Percentiles rank a stretch among this genome's conserved stretches.
phyloP scores from a whole-genome alignment of 2,888 invertebrate genomes.

The Cosmorhoe ocellata region DNA sequence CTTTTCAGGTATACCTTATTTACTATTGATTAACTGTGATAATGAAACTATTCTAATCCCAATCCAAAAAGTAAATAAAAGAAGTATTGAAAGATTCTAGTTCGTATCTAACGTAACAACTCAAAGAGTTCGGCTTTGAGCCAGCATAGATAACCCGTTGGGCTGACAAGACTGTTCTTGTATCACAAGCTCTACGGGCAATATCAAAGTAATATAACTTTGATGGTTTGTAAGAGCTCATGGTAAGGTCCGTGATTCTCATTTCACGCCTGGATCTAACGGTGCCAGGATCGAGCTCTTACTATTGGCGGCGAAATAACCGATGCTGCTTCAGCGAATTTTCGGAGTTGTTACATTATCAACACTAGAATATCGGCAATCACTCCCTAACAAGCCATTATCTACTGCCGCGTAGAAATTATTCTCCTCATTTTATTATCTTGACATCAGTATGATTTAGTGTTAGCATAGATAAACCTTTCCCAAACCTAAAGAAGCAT shows the following conservation, averaged over 20 bases:
- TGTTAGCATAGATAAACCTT: not conserved
- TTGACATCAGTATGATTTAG: not conserved
- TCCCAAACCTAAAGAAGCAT: not conserved
- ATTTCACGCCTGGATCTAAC: too few species aligned
- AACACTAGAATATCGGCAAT: constrained; percentile 4
- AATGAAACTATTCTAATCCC: constrained; percentile 20
- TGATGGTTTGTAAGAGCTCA: too few species aligned
- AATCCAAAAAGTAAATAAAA: constrained; percentile 25
- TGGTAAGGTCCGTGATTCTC: too few species aligned
- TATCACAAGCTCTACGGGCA: too few species aligned
- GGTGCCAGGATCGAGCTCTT: not conserved
- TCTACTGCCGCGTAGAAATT: constrained; percentile 6
- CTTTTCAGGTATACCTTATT: constrained; percentile 4
- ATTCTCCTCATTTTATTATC: constrained; percentile 1
- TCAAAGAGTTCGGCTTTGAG: not conserved
- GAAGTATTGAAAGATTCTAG: constrained; percentile 13
- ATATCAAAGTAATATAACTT: too few species aligned
- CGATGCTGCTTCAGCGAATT: too few species aligned
- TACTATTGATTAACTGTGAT: constrained; percentile 10
- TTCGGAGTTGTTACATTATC: constrained; percentile 4
- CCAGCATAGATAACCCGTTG: too few species aligned
- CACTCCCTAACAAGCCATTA: not conserved
- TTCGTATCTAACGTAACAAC: constrained; percentile 3
- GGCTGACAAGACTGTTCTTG: too few species aligned
- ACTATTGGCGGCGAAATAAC: constrained; percentile 13